Percentiles rank a stretch among this genome's conserved stretches.
Conservation (phyloP, 2,797 vertebrate species). For the Gadopsis marmoratus region DNA sequence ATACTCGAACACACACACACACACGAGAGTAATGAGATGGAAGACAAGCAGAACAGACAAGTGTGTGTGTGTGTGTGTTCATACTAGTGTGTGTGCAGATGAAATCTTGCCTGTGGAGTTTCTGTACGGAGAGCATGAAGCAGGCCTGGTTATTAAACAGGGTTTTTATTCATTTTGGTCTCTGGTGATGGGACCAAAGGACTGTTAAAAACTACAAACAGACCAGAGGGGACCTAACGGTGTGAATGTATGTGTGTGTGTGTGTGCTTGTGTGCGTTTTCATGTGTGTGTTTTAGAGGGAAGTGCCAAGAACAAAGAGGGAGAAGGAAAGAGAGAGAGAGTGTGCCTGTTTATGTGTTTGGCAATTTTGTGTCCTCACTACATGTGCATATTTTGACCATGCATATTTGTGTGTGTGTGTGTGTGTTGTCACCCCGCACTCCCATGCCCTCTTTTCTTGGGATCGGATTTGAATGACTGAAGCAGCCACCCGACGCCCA, state of each 20-base stretch:
- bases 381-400: conserved; percentile 15
- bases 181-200: conserved; percentile 72
- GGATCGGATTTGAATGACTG: conserved; percentile 9
- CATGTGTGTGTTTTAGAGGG: conserved; percentile 21
- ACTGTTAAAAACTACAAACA: conserved; percentile 66
- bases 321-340: conserved; percentile 10
- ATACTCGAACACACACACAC: conserved; percentile 34
- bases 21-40: conserved; percentile 23
- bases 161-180: conserved; percentile 73
- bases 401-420: not conserved
- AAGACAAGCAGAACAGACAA: conserved; percentile 42
- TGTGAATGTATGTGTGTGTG: conserved; percentile 30
- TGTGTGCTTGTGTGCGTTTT: conserved; percentile 20
- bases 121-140: conserved; percentile 80
- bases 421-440: not conserved
- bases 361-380: conserved; percentile 1
- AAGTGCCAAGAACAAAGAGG: conserved; percentile 46
- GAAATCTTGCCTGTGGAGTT: conserved; percentile 77
- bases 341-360: conserved; percentile 28
- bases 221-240: conserved; percentile 71
- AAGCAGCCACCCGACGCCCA: not conserved
- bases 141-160: conserved; percentile 73
- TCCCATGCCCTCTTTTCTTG: not conserved
- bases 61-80: conserved; percentile 18
- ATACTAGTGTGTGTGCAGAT: conserved; percentile 38